Evolutionary conservation across 2,797 vertebrate species (phyloP).

Genomic region (Ctenopoma kingsleyae): DNA sequence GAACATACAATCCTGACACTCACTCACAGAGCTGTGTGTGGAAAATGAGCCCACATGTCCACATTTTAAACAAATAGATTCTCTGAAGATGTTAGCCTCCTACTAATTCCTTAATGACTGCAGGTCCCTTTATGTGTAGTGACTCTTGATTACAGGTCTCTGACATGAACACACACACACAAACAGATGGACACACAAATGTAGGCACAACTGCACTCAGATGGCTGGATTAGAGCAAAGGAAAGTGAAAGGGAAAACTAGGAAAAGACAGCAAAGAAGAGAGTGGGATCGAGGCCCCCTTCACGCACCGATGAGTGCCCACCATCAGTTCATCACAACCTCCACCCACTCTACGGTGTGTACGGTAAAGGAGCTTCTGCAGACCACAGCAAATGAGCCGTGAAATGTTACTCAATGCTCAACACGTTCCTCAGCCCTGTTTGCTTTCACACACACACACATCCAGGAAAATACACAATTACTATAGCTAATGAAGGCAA

Average conservation of each 20-base stretch:
- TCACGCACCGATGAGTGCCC: slow-evolving; percentile 62
- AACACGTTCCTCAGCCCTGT: slow-evolving; percentile 56
- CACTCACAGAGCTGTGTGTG: slow-evolving; percentile 41
- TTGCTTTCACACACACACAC: slow-evolving; percentile 45
- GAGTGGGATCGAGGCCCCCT: slow-evolving; percentile 50
- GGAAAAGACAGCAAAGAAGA: slow-evolving; percentile 40
- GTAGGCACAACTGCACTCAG: not conserved
- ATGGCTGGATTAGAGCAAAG: slow-evolving; percentile 3
- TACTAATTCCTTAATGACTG: slow-evolving; percentile 77
- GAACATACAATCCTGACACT: slow-evolving; percentile 51
- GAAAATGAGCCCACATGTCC: slow-evolving; percentile 71
- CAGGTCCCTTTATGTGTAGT: slow-evolving; percentile 70
- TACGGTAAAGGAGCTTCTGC: slow-evolving; percentile 73
- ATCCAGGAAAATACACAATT: slow-evolving; percentile 44
- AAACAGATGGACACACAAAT: slow-evolving; percentile 10
- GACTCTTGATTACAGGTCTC: slow-evolving; percentile 78
- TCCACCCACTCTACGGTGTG: slow-evolving; percentile 48
- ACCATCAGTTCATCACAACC: slow-evolving; percentile 55
- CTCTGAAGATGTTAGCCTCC: slow-evolving; percentile 76
- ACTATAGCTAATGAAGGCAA: slow-evolving; percentile 50
- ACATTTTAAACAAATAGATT: slow-evolving; percentile 78
- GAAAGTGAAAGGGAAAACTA: slow-evolving; percentile 18
- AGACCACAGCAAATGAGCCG: slow-evolving; percentile 74
- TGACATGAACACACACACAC: slow-evolving; percentile 33
- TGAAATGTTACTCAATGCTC: slow-evolving; percentile 81